Base-by-base conservation (phyloP, 1,140 invertebrate species). In the Nomia melanderi region DNA sequence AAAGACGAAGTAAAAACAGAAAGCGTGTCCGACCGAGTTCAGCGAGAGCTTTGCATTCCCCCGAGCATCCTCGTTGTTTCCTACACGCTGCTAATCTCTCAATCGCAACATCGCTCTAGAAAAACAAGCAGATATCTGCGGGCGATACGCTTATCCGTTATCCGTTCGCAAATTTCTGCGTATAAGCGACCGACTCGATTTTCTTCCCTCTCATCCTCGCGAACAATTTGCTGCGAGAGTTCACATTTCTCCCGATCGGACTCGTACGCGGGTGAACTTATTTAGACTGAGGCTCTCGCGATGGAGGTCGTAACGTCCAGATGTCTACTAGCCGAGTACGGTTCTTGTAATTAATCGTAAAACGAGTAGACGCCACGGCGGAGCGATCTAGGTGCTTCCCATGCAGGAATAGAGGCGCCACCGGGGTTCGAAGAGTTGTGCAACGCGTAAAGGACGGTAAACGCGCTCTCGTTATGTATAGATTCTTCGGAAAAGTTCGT, bases 1-100 rank as follows among this genome's bases (percentile, higher is more conserved):
- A 81, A 69, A 73, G 79, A 57, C 70, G 54, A 83, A 67, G 79
- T 80, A 85, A 85, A 85, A 85, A 85, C 83, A 84, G 83, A 85
- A 85, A 85, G 82, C 83, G 83, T 85, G 79, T 85, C 82, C 79
- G 66, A 56, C 53, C 66, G 66, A 81, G 59, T 77, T 60, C 69
- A 73, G 36, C 71, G 64, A 77, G 73, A 84, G n/a, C 77, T 80
- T 84, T 50, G 65, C 81, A 75, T 67, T 75, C 69, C 67, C 60
- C 78, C 29, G 36, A 12, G 17, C 50, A 20, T n/a, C 62, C 44
- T 64, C 78, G 60, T 59, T 78, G 36, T 44, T 23, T 39, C 20
- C 41, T 44, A 8, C 27, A 53, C 33, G 39, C 57, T 73, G 3
- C 27, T 69, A 47, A 41, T 57, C 29, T 47, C 56, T 17, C 6